Base-by-base conservation (phyloP, 1,140 invertebrate genomes). In the Lepidostoma basale region DNA sequence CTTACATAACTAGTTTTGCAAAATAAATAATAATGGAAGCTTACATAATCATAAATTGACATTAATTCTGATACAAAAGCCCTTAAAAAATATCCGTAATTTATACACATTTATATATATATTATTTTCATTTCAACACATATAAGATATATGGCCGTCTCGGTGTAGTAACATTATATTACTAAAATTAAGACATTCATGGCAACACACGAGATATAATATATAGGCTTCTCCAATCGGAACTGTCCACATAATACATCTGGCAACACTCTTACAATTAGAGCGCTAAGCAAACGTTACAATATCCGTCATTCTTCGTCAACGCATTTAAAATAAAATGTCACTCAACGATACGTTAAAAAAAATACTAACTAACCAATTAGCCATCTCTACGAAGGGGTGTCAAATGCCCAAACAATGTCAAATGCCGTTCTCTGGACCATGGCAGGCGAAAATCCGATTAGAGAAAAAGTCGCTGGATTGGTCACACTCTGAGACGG, bases 11-110 rank as follows among this genome's bases (percentile, higher is more conserved):
- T 67, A 70, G 26, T n/a, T n/a, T 12, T 62, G 69, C 64, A 60
- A 67, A 70, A 62, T 49, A 67, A 67, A 67, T 62, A 42, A n/a
- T n/a, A n/a, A n/a, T 67, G 54, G 16, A 54, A 54, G 58, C 63
- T 66, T 67, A 52, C 64, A 39, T 70, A 70, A 18, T 22, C 40
- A 67, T 45, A 70, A 70, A 71, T 71, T 71, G 69, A 71, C 69
- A 71, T 56, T 56, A 39, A 69, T 52, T 71, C 45, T 62, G 64
- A 68, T 71, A 71, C 69, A 67, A 71, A 71, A 71, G 69, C 69
- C 36, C 65, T n/a, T 65, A 36, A 65, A 54, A 25, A 28, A 28
- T 56, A 28, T 28, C 12, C 5, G 5, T 33, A 33, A 6, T 33
- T 33, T 33, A 33, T 33, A 6, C 30, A 33, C 12, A 6, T 33